Evolutionary conservation across 2,797 vertebrate genomes (phyloP).

Genomic region (Siniperca scherzeri): DNA sequence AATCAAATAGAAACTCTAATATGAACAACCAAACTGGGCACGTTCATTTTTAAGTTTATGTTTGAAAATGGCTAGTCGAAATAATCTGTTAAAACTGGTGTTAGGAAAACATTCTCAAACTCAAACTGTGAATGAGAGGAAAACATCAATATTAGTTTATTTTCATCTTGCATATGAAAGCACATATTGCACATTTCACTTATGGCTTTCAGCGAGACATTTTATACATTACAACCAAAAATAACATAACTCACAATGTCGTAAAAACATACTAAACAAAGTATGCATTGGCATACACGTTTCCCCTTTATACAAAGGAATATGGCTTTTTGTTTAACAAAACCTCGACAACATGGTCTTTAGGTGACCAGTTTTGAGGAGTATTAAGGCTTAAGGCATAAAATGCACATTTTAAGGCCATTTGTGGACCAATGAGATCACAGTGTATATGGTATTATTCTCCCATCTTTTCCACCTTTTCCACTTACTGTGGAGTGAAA

Average conservation of each 20-base stretch:
- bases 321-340: conserved; percentile 59
- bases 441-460: conserved; percentile 29
- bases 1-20: background rate
- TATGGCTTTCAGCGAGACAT: conserved; percentile 15
- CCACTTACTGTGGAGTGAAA: conserved; percentile 46
- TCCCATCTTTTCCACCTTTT: conserved; percentile 32
- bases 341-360: conserved; percentile 42
- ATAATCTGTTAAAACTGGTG: background rate
- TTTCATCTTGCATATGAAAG: conserved; percentile 41
- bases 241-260: conserved; percentile 19
- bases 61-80: background rate
- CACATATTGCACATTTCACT: conserved; percentile 50
- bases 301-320: conserved; percentile 80
- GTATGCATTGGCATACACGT: conserved; percentile 79
- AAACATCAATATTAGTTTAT: conserved; percentile 47
- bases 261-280: conserved; percentile 48
- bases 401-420: conserved; percentile 59
- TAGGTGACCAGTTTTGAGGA: conserved; percentile 36
- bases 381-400: conserved; percentile 50
- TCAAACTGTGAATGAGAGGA: background rate
- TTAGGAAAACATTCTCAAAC: background rate
- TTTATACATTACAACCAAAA: conserved; percentile 13
- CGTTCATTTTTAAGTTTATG: too few species aligned
- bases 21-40: background rate
- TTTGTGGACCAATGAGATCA: conserved; percentile 50